Evolutionary conservation across 2,113 vertebrate species (phyloP), one percentile per base, ranked within the genome.

Genomic region (Casuarius casuarius): DNA sequence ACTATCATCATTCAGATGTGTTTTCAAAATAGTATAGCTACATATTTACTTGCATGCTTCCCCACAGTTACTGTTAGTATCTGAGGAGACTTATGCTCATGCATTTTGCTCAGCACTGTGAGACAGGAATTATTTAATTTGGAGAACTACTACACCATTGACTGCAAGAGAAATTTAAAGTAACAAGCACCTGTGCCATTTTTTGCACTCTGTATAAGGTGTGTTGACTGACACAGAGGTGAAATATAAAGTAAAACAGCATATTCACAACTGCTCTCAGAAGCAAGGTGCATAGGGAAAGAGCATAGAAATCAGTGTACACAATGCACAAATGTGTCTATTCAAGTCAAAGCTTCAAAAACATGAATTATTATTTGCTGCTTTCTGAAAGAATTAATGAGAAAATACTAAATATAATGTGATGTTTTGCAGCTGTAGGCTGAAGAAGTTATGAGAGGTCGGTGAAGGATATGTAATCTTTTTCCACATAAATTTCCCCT

Each of bases 401-500:
- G 19, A 88, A 78, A 71, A 71, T 63, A 0, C 33, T 51, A 49
- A 94, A 44, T 49, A 17, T 8, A 49, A 49, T 9, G 14, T 62
- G 42, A 77, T 62, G 9, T 22, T 83, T 70, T 70, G 25, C 8
- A 7, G 14, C 4, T 79, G 42, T 46, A 80, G 72, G 33, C 56
- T 75, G 42, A 28, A 75, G 48, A 42, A 5, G 0, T 46, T 84
- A 35, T 58, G 78, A 91, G 13, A 44, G 20, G 12, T 25, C 44
- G 18, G 8, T 14, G 18, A 82, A 68, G 23, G 38, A 67, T 9
- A 38, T 11, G 2, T 16, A 2, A 3, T 12, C 18, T 54, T 83
- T 35, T 81, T 70, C 29, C 2, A 29, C 46, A 5, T 0, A 0
- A n/a, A 11, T 74, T 33, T n/a, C 38, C 7, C 40, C 29, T 49